Percentiles rank a stretch among this genome's conserved stretches.
Evolutionary conservation across 2,888 invertebrate species (phyloP).

Genomic region (Cataglyphis rosenhaueri): DNA sequence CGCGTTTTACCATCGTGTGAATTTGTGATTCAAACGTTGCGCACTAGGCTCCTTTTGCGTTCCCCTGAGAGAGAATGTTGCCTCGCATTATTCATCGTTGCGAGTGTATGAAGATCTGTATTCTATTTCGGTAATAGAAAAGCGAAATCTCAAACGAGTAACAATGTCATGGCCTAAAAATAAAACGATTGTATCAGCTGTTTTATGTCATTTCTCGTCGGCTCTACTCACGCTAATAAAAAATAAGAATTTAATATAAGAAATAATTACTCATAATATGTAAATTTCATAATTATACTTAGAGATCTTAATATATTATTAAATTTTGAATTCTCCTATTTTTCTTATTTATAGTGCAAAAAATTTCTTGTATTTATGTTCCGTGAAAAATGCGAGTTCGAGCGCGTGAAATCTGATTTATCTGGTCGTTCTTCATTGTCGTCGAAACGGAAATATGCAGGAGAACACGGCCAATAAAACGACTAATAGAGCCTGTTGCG

Average conservation of each 20-base stretch:
- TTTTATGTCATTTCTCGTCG: background rate
- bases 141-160: constrained; percentile 2
- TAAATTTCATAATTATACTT: background rate
- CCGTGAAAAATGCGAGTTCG: background rate
- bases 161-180: background rate
- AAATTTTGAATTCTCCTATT: background rate
- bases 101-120: background rate
- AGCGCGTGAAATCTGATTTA: constrained; percentile 35
- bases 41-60: background rate
- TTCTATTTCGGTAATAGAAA: constrained; percentile 26
- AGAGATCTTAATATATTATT: background rate
- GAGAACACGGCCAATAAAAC: constrained; percentile 71
- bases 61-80: background rate
- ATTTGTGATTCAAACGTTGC: constrained; percentile 38
- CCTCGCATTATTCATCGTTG: constrained; percentile 16
- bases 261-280: background rate
- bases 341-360: background rate
- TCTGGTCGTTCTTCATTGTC: constrained; percentile 21
- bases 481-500: constrained; percentile 74
- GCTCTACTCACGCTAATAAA: background rate
- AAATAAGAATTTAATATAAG: background rate
- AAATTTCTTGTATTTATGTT: background rate
- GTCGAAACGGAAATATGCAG: constrained; percentile 67
- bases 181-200: background rate
- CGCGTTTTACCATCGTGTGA: background rate